Conservation (phyloP, 37 sponge, comb jelly and placozoan genomes). For the Tethya wilhelma region DNA sequence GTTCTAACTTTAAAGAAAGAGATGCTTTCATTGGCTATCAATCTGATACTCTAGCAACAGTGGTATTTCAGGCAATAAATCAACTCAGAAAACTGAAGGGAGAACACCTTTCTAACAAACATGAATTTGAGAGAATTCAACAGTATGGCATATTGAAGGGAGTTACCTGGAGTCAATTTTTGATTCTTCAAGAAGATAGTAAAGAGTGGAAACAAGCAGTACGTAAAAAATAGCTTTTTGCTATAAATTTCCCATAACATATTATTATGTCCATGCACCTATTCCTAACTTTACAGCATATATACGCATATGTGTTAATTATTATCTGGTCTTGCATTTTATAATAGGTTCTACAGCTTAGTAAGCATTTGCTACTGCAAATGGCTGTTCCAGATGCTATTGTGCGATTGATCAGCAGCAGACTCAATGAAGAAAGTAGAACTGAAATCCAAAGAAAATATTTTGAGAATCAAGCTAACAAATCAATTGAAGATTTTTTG, state of each 20-base stretch:
- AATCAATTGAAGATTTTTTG: slow-evolving; percentile 50
- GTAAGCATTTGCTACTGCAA: slow-evolving; percentile 59
- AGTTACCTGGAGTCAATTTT: no score
- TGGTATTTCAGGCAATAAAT: slow-evolving; percentile 83
- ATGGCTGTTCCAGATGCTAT: slow-evolving; percentile 73
- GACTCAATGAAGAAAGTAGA: background rate
- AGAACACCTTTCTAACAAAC: no score
- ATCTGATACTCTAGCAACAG: slow-evolving; percentile 83
- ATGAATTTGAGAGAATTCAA: no score
- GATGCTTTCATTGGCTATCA: slow-evolving; percentile 95
- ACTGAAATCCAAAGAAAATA: slow-evolving; percentile 15
- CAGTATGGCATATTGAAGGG: no score
- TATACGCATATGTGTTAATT: background rate
- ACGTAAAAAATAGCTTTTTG: no score
- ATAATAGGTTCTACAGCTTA: slow-evolving; percentile 31
- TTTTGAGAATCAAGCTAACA: slow-evolving; percentile 38
- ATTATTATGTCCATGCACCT: no score
- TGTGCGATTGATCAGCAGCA: slow-evolving; percentile 24
- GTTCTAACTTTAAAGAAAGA: slow-evolving; percentile 34
- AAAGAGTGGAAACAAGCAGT: no score
- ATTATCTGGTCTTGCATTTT: background rate
- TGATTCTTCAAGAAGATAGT: no score
- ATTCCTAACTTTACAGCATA: no score
- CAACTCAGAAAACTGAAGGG: slow-evolving; percentile 24
- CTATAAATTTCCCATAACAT: no score